Evolutionary conservation across 2,888 invertebrate species (phyloP).

Genomic region (Hypomecis atomaria): DNA sequence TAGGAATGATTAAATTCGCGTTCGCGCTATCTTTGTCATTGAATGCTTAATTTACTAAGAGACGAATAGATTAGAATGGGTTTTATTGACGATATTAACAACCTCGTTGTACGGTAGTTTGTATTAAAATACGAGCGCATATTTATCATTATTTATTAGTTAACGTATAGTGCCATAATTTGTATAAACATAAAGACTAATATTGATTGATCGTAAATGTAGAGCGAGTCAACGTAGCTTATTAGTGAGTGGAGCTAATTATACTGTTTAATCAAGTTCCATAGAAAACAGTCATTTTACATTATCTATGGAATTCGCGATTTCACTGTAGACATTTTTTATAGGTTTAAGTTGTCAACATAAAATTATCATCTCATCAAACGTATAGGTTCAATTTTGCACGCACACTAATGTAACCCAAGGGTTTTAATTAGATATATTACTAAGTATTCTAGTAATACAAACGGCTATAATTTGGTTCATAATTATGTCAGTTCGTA

Average conservation of each 20-base stretch:
- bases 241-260: neutral
- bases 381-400: too few species aligned
- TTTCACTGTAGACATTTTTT: too few species aligned
- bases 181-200: neutral
- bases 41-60: constrained; percentile 16
- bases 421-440: too few species aligned
- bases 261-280: too few species aligned
- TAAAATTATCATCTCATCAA: too few species aligned
- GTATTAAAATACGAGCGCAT: neutral
- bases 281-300: too few species aligned
- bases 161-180: neutral
- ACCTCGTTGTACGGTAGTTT: neutral
- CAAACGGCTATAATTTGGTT: too few species aligned
- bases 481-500: too few species aligned
- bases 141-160: neutral
- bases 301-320: too few species aligned
- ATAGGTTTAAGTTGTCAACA: too few species aligned
- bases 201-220: neutral
- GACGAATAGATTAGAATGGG: constrained; percentile 12
- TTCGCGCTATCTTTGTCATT: constrained; percentile 15
- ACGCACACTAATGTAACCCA: too few species aligned
- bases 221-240: neutral
- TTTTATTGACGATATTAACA: constrained; percentile 14
- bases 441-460: too few species aligned
- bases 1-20: constrained; percentile 19